Evolutionary conservation across 1,140 invertebrate genomes (phyloP), one percentile per base, ranked within the genome.

Genomic region (Hypothenemus hampei): DNA sequence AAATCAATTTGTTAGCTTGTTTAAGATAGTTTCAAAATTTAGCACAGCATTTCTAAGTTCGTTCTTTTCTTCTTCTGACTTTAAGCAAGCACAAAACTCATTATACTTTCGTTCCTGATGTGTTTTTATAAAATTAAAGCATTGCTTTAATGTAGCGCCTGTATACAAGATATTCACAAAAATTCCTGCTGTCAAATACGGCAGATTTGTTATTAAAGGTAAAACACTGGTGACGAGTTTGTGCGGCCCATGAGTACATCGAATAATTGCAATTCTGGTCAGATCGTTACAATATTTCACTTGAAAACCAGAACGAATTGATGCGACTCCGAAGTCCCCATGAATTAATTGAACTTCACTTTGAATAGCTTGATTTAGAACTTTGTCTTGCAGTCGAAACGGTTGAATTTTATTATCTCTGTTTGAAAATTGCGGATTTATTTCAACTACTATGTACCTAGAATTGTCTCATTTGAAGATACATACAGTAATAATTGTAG

Each of bases 201-300:
- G n/a, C 31, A 89, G 72, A 63, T 79, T 71, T 26, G 73, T 83
- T 36, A 89, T 77, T 57, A 81, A 73, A 21, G 86, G 84, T 59
- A 89, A 67, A 49, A 76, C 73, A 62, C 81, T 83, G 1, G 82
- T 73, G 4, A 89, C 73, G 69, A 85, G 80, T 65, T 73, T 77
- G 61, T 90, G 85, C 6, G 86, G 84, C 1, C 84, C 83, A 71
- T 87, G 86, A 58, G 85, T 72, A 20, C 76, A 76, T 64, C 82
- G 76, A 43, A 89, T 74, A 15, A 90, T 75, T 0, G 82, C 84
- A 61, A 89, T 82, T 75, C 78, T 80, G 3, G 86, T 88, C 33
- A 78, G 76, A 55, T 78, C 73, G 71, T 90, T 89, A 61, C 83
- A 87, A 73, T 89, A 89, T 76, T 86, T 88, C 21, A 84, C 83